A percentile compares a stretch with the other conserved stretches of the same genome.
These are phyloP conservation scores for Drosophila sp. DNA, from an alignment of 1,140 invertebrate species.

Conservation along the genomic window DNA sequence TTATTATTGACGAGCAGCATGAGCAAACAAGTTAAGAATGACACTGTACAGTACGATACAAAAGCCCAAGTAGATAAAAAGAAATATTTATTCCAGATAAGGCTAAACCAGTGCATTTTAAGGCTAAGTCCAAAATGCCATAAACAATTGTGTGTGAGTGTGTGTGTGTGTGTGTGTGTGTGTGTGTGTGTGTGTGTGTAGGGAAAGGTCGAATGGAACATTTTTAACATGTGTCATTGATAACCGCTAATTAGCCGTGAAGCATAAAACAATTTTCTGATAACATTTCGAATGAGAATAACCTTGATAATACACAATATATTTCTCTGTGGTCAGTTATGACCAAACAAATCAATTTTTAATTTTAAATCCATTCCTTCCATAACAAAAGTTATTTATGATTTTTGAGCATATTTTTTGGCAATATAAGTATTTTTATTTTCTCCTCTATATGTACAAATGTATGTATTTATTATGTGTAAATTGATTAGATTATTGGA, in stretches of 20 bases:
- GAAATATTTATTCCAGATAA: no score
- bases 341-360: background rate
- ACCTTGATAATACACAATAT: conserved; percentile 1
- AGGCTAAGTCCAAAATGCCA: no score
- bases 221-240: background rate
- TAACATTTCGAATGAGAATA: background rate
- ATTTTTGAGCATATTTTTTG: no score
- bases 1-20: conserved; percentile 24
- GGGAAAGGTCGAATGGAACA: background rate
- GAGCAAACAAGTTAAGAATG: conserved; percentile 2
- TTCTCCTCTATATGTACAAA: no score
- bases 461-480: no score
- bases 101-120: no score
- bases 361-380: no score
- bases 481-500: no score
- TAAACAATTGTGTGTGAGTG: background rate
- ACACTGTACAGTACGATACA: conserved; percentile 12
- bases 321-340: background rate
- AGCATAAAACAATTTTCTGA: background rate
- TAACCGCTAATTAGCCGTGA: background rate
- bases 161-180: no score
- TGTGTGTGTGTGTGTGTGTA: no score
- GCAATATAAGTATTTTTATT: no score
- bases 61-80: background rate
- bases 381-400: no score